Evolutionary conservation across 2,888 invertebrate species (phyloP), one percentile per base, ranked within the genome.

Genomic region (Hecatera dysodea): DNA sequence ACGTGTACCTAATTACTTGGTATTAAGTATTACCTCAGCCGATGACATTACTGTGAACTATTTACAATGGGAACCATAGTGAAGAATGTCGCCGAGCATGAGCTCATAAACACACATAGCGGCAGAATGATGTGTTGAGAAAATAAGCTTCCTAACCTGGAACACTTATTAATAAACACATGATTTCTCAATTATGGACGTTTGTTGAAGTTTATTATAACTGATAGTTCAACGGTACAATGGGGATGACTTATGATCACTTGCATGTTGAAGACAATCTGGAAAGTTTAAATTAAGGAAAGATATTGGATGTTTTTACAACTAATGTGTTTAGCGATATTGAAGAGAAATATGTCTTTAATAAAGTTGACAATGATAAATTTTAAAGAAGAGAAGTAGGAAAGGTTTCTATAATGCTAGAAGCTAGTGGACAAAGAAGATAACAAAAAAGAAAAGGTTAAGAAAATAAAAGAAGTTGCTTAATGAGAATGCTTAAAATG

Each of bases 31-130:
- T 76, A 77, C 56, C 60, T 80, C 75, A 75, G 53, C 50, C 17
- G 73, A 64, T 88, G 86, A 88, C 79, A 84, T 72, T 76, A 68
- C 56, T 39, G 22, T 11, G 11, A 82, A 68, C 17, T 82, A 86
- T 86, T 79, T 81, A 79, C 80, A 75, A 85, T 87, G 87, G 81
- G 85, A 87, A 84, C 74, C 36, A 44, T 72, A 46, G 24, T 67
- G 17, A 50, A 82, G 87, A 85, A 87, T 86, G 87, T 77, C 19
- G 27, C 7, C 55, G 36, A 87, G 84, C 24, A 61, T 82, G 78
- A 85, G 55, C 39, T 84, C 81, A 85, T 75, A 29, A n/a, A 24
- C 61, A 65, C 29, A 78, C 62, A 78, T 80, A 62, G 63, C 50
- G 22, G 4, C 27, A 39, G 2, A 17, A 22, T 78, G 71, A 80